Conservation (phyloP, 2,797 vertebrate species). For the Anguilla marmorata region DNA sequence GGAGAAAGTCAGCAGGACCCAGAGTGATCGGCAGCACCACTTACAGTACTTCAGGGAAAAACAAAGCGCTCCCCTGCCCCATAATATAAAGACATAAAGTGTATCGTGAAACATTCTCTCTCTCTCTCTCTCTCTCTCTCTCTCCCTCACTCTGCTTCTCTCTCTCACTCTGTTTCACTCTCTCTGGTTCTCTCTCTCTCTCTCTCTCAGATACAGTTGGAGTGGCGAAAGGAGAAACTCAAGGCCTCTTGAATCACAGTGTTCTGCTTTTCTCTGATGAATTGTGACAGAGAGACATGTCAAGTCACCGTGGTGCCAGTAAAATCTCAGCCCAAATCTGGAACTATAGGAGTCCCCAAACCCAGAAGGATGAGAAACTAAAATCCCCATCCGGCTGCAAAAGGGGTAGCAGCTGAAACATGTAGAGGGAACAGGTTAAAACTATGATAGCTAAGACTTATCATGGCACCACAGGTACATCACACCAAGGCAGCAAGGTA, state of each 20-base stretch:
- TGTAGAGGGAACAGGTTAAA: no score
- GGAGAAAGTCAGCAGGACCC: constrained; percentile 15
- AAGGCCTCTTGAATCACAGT: constrained; percentile 26
- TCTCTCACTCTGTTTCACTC: neutral
- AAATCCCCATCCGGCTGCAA: neutral
- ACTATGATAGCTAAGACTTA: neutral
- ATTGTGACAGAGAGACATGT: constrained; percentile 39
- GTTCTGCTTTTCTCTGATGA: constrained; percentile 47
- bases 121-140: neutral
- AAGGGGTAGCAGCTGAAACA: neutral
- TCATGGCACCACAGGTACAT: neutral
- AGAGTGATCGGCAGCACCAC: neutral
- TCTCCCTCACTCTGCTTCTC: neutral
- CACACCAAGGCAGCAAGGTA: neutral
- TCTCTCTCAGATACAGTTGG: neutral
- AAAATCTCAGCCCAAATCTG: neutral
- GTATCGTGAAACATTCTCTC: neutral
- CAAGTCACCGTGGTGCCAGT: constrained; percentile 43
- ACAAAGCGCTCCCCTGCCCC: neutral
- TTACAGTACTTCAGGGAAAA: neutral
- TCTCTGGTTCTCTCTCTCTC: neutral
- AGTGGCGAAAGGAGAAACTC: constrained; percentile 45
- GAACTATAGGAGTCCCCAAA: neutral
- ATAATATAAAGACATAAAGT: neutral
- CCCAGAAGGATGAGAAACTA: neutral